Base-by-base conservation (phyloP, 2,888 invertebrate genomes). In the Apamea sordens region DNA sequence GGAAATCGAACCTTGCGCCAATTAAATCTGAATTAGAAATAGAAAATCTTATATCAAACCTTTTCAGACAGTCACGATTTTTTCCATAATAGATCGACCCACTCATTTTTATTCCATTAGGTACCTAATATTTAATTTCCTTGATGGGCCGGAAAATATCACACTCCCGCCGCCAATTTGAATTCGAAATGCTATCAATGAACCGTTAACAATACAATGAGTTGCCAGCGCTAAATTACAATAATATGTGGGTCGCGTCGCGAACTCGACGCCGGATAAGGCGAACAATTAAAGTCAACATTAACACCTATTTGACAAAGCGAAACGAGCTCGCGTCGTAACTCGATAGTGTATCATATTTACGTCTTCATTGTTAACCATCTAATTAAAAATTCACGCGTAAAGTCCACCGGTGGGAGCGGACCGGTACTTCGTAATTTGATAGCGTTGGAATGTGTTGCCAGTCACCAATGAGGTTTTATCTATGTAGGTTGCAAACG, bases 131-230 rank as follows among this genome's bases (percentile, higher is more conserved):
- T 82, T 77, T 79, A 85, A 80, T 84, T 89, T 73, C 79, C 77
- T 79, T 68, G 36, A 81, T 89, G 85, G 73, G 70, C 78, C 82
- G 86, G 88, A 88, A 89, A 91, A 90, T 87, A 86, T 84, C 85
- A 92, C 92, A 92, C 93, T 91, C 89, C 91, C 87, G 84, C 86
- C 89, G 90, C 90, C 59, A 64, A 92, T 93, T 93, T 91, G 83
- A 91, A 92, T 92, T 91, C 90, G 90, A 90, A 93, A 92, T 92
- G 92, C 89, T 93, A 92, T 92, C 92, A 89, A 89, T 83, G 86
- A 87, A 94, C 95, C 96, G 96, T 96, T 96, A 96, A 88, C 91
- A 92, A 91, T 90, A 96, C 95, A 95, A 96, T 95, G 93, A 93
- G 91, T 92, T 92, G 92, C 92, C 90, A 92, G 92, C 88, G 89